Conservation (phyloP, 2,797 vertebrate species). For the Furcifer pardalis region DNA sequence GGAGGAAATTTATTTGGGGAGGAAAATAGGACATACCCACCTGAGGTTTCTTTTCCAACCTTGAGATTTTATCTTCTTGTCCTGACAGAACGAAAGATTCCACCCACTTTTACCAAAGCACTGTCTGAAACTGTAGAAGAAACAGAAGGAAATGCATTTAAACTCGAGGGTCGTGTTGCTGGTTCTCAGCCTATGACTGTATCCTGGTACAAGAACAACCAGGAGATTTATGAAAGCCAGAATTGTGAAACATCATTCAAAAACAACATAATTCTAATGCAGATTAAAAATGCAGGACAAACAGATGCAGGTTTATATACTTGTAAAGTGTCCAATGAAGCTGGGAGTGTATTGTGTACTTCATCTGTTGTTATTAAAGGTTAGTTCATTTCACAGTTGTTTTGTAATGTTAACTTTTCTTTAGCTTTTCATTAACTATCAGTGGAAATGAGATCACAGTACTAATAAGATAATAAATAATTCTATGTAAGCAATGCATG, state of each 20-base stretch:
- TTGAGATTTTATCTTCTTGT: slow-evolving; percentile 39
- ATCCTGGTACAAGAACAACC: slow-evolving; percentile 88
- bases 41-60: slow-evolving; percentile 20
- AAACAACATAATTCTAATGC: slow-evolving; percentile 85
- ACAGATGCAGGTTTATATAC: slow-evolving; percentile 87
- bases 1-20: slow-evolving; percentile 30
- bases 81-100: slow-evolving; percentile 88
- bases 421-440: background rate
- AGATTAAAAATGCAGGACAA: slow-evolving; percentile 81
- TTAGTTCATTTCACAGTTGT: slow-evolving; percentile 65
- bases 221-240: slow-evolving; percentile 84
- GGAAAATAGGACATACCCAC: slow-evolving; percentile 8
- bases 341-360: slow-evolving; percentile 84
- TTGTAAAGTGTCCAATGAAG: slow-evolving; percentile 91
- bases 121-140: slow-evolving; percentile 90
- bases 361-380: slow-evolving; percentile 88
- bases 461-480: background rate
- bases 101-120: slow-evolving; percentile 94
- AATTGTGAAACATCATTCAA: slow-evolving; percentile 91
- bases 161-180: slow-evolving; percentile 89
- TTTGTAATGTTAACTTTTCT: background rate
- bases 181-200: slow-evolving; percentile 92
- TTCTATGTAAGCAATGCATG: background rate
- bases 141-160: slow-evolving; percentile 89
- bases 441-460: background rate